Evolutionary conservation across 2,113 vertebrate species (phyloP).

Genomic region (Sphaerodactylus townsendi): DNA sequence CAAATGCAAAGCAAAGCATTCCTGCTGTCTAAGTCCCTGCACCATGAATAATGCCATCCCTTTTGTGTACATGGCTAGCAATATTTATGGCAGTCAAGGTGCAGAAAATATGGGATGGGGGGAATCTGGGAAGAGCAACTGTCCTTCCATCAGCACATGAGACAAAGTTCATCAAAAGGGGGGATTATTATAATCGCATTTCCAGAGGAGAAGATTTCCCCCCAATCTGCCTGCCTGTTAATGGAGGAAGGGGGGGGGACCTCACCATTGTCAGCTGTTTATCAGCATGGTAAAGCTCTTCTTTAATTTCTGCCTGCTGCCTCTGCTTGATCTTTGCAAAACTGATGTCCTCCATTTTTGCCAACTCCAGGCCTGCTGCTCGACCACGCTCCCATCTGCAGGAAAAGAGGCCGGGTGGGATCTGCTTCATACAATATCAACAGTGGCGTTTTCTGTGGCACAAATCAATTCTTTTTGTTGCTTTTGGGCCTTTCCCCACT

Average conservation of each 20-base stretch:
- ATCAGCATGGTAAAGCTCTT: slow-evolving; percentile 2
- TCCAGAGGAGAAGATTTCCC: not conserved
- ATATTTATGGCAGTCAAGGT: not conserved
- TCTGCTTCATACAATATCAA: not conserved
- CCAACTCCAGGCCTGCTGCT: not conserved
- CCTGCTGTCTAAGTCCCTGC: not conserved
- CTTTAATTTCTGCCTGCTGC: slow-evolving; percentile 12
- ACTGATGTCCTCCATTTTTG: not conserved
- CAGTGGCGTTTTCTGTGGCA: not conserved
- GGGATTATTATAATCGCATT: not conserved
- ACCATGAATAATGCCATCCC: not conserved
- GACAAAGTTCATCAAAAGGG: not conserved
- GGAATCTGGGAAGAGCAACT: not conserved
- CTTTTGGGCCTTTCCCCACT: too few relatives aligned
- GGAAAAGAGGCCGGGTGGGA: not conserved
- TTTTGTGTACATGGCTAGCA: not conserved
- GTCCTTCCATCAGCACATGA: not conserved
- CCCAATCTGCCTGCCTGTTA: not conserved
- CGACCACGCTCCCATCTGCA: not conserved
- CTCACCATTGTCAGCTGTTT: slow-evolving; percentile 17
- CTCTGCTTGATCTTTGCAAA: not conserved
- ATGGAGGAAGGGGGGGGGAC: too few relatives aligned
- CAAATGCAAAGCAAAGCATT: not conserved
- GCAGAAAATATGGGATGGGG: not conserved
- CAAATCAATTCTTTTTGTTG: too few relatives aligned